Conservation (phyloP, 2,113 vertebrate genomes). For the Colossoma macropomum region DNA sequence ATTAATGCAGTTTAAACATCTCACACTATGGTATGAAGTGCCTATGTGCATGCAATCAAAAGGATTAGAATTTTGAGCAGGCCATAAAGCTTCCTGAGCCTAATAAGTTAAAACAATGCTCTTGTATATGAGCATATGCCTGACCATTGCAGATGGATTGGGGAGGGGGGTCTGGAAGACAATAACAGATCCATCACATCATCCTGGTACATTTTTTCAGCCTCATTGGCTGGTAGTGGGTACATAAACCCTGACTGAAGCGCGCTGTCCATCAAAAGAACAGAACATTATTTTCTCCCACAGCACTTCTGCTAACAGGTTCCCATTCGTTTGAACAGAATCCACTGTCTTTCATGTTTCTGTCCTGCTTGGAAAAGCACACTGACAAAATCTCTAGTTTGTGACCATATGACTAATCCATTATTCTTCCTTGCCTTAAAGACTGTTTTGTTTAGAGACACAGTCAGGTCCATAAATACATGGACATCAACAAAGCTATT, state of each 20-base stretch:
- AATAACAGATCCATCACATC: slow-evolving; percentile 49
- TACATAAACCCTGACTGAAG: slow-evolving; percentile 47
- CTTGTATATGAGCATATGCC: slow-evolving; percentile 14
- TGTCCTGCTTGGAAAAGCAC: slow-evolving; percentile 23
- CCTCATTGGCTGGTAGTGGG: slow-evolving; percentile 46
- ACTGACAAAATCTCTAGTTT: slow-evolving; percentile 9
- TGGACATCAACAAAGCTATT: too few species aligned
- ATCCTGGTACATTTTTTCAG: slow-evolving; percentile 38
- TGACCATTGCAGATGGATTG: slow-evolving; percentile 48
- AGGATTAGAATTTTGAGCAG: background rate
- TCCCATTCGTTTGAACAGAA: slow-evolving; percentile 45
- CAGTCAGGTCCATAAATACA: too few species aligned
- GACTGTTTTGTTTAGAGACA: background rate
- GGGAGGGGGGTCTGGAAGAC: background rate
- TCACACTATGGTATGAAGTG: too few species aligned
- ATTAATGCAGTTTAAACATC: background rate
- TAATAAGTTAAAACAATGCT: background rate
- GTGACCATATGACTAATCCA: background rate
- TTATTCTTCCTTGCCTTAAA: background rate
- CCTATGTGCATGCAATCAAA: too few species aligned
- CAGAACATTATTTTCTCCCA: slow-evolving; percentile 41
- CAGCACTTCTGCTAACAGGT: slow-evolving; percentile 41
- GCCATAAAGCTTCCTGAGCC: background rate
- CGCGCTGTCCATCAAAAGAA: slow-evolving; percentile 44
- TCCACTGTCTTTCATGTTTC: slow-evolving; percentile 28